phyloP scores from a whole-genome alignment of 2,888 invertebrate genomes.

The Smittia aterrima region DNA sequence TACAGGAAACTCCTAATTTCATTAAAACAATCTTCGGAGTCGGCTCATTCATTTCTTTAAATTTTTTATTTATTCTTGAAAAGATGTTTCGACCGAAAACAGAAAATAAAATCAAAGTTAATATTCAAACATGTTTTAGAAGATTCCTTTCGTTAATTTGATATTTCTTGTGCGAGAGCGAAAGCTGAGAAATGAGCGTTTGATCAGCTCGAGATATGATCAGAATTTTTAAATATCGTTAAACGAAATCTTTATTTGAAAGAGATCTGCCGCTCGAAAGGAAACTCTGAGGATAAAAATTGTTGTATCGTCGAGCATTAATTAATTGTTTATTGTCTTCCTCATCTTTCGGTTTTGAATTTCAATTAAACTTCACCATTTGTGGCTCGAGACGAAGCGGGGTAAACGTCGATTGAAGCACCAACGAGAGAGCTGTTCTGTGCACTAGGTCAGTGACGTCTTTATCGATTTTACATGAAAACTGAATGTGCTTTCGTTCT shows the following conservation, averaged over 20 bases:
- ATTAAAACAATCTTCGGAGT: constrained; percentile 18
- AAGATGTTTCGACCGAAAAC: constrained; percentile 11
- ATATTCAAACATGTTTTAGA: constrained; percentile 16
- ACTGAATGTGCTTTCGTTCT: constrained; percentile 34
- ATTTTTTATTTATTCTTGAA: background rate
- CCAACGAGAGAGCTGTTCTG: constrained; percentile 12
- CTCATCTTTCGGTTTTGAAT: background rate
- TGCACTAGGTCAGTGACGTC: constrained; percentile 42
- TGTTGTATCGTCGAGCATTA: background rate
- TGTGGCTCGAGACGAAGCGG: background rate
- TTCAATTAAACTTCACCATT: background rate
- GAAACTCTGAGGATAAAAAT: constrained; percentile 6
- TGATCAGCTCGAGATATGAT: constrained; percentile 38
- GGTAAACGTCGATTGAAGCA: background rate
- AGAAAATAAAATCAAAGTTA: constrained; percentile 23
- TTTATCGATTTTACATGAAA: constrained; percentile 42
- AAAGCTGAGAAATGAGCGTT: constrained; percentile 41
- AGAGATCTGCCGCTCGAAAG: background rate
- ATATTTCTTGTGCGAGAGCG: constrained; percentile 10
- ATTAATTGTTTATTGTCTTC: constrained; percentile 11
- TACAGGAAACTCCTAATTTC: constrained; percentile 40
- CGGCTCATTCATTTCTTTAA: constrained; percentile 8
- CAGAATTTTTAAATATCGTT: constrained; percentile 33
- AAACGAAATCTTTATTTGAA: constrained; percentile 15
- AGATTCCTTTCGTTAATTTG: constrained; percentile 19